Base-by-base conservation (phyloP, 2,113 vertebrate genomes). In the Menidia beryllina region DNA sequence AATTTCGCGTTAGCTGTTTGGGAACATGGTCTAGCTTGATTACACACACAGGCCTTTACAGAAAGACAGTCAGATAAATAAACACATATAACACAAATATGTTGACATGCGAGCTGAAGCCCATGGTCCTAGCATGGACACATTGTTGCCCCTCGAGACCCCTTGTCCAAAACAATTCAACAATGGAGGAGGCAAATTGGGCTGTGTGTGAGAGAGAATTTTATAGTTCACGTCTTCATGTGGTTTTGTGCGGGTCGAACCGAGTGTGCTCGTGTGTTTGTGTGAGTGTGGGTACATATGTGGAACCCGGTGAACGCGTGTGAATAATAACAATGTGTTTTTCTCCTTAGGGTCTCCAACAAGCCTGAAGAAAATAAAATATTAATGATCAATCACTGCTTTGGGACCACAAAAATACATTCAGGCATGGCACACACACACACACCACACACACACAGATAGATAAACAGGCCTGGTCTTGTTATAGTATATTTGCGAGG, bases 351-450 rank as follows among this genome's bases (percentile, higher is more conserved):
- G 61, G 77, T 52, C 53, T 80, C 48, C 72, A 81, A 64, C 69
- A 77, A 81, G 79, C 71, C 75, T 59, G 60, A 60, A 77, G 54
- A 86, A 41, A 84, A 88, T 84, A 66, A 87, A 89, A 86, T 86
- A 84, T 86, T 84, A 87, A 84, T 84, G 76, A 86, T 86, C 81
- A 84, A 89, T 88, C 83, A 82, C 79, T 77, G 72, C 70, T 82
- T 82, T 66, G 67, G 72, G 64, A 69, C 74, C 53, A 49, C 49
- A 64, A 7, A 75, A 65, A 75, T 47, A 71, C 38, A 56, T 51
- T 57, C 63, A 65, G 19, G 49, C 52, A 64, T 58, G 45, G 53
- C 52, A 58, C 55, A 47, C 41, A 54, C 58, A 58, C 52, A 0
- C 26, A 20, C 30, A 2, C n/a, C 27, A 57, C 12, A 64, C 3